A percentile compares a stretch with the other conserved stretches of the same genome.
phyloP scores from a whole-genome alignment of 2,888 invertebrate species.

The Scaptomyza flava region DNA sequence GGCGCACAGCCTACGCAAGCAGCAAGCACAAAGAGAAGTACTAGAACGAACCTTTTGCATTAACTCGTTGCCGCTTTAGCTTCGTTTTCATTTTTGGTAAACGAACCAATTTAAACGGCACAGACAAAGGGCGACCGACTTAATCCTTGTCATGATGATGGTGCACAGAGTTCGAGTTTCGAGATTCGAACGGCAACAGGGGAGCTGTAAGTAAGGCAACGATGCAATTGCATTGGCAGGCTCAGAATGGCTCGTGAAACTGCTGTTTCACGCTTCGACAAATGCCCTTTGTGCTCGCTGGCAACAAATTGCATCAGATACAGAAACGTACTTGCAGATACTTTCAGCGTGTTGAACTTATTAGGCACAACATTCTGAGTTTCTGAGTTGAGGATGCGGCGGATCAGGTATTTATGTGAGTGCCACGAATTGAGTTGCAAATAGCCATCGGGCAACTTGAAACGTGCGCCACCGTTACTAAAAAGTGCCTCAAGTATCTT shows the following conservation, averaged over 20 bases:
- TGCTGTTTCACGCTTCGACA: slow-evolving; percentile 77
- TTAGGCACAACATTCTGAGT: slow-evolving; percentile 55
- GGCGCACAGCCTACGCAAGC: slow-evolving; percentile 64
- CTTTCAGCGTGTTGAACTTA: slow-evolving; percentile 57
- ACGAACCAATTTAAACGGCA: slow-evolving; percentile 76
- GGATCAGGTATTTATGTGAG: slow-evolving; percentile 70
- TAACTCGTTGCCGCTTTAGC: slow-evolving; percentile 47
- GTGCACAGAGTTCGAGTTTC: slow-evolving; percentile 1
- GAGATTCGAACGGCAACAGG: slow-evolving; percentile 6
- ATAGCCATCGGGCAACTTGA: slow-evolving; percentile 69
- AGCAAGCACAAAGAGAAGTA: slow-evolving; percentile 15
- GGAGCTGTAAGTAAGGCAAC: slow-evolving; percentile 10
- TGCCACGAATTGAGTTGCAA: slow-evolving; percentile 79
- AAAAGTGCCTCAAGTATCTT: slow-evolving; percentile 34
- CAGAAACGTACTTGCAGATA: slow-evolving; percentile 38
- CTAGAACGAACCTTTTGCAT: slow-evolving; percentile 45
- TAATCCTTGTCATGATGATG: slow-evolving; percentile 61
- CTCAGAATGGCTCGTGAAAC: slow-evolving; percentile 64
- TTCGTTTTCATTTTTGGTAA: slow-evolving; percentile 46
- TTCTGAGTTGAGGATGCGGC: not conserved
- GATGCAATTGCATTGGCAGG: slow-evolving; percentile 47
- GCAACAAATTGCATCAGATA: slow-evolving; percentile 72
- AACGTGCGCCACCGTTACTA: slow-evolving; percentile 71
- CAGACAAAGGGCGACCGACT: slow-evolving; percentile 58
- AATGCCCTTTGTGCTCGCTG: slow-evolving; percentile 64